Percentiles rank a stretch among this genome's conserved stretches.
Conservation (phyloP, 2,888 invertebrate species). For the Dusona sp. region DNA sequence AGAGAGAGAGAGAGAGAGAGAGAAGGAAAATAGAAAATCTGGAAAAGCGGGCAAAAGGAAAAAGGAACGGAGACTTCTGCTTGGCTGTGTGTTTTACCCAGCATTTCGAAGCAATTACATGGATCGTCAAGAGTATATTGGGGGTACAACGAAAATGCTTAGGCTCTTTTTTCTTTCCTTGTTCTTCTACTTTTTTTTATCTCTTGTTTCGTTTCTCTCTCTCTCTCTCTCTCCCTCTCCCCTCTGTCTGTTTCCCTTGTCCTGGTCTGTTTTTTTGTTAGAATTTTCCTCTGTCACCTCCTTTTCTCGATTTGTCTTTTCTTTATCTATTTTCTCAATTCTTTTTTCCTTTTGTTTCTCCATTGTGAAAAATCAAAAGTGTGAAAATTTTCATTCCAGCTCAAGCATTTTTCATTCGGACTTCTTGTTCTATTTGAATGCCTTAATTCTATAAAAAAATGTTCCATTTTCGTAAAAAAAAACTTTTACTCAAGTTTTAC, state of each 20-base stretch:
- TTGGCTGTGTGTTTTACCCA: slow-evolving; percentile 32
- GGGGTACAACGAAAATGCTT: slow-evolving; percentile 45
- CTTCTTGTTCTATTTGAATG: background rate
- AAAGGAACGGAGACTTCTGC: slow-evolving; percentile 13
- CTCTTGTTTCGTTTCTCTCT: slow-evolving; percentile 2
- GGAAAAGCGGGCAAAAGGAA: slow-evolving; percentile 7
- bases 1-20: background rate
- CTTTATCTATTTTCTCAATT: background rate
- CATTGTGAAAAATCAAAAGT: background rate
- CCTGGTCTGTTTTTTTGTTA: background rate
- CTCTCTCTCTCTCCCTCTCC: slow-evolving; percentile 33
- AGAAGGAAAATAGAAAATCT: slow-evolving; percentile 35
- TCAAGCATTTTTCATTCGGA: no score
- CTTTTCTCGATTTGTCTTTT: background rate
- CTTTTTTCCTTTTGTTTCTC: background rate
- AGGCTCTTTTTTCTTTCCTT: slow-evolving; percentile 29
- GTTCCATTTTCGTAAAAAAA: background rate
- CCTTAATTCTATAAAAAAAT: background rate
- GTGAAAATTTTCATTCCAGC: background rate
- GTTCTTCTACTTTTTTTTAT: background rate
- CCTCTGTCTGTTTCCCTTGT: background rate
- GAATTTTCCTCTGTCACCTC: background rate
- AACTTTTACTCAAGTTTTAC: background rate
- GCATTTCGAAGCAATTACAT: slow-evolving; percentile 58
- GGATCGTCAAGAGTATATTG: slow-evolving; percentile 37